These are phyloP conservation scores for Pissodes strobi DNA, from an alignment of 1,140 invertebrate genomes.

Conservation along the genomic window DNA sequence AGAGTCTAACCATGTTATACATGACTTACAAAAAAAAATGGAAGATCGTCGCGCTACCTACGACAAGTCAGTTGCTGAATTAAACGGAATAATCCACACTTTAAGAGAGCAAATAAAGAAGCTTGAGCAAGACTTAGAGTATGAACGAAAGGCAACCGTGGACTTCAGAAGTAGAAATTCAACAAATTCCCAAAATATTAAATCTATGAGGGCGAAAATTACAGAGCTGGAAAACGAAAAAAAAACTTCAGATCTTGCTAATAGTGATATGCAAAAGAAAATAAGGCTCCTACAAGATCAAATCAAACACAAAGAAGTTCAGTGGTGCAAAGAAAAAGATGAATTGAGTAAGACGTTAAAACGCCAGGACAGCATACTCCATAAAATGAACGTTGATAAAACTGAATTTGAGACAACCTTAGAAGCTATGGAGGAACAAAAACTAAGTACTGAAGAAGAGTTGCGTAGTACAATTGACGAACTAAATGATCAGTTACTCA, in stretches of 20 bases:
- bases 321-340: constrained; percentile 48
- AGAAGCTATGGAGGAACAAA: constrained; percentile 30
- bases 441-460: constrained; percentile 21
- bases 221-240: constrained; percentile 39
- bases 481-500: constrained; percentile 11
- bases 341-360: constrained; percentile 46
- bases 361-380: constrained; percentile 44
- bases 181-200: constrained; percentile 29
- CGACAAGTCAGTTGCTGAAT: constrained; percentile 39
- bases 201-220: constrained; percentile 38
- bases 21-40: not conserved
- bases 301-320: constrained; percentile 38
- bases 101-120: constrained; percentile 43
- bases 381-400: constrained; percentile 47
- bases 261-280: constrained; percentile 36
- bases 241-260: constrained; percentile 33
- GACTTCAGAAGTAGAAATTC: constrained; percentile 35
- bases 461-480: constrained; percentile 19
- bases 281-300: constrained; percentile 41
- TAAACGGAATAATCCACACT: constrained; percentile 36
- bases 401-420: constrained; percentile 47
- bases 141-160: constrained; percentile 37
- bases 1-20: constrained; percentile 36
- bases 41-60: not conserved
- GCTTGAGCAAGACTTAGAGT: constrained; percentile 44